phyloP scores from a whole-genome alignment of 2,888 invertebrate genomes.

The Hemaris fuciformis region DNA sequence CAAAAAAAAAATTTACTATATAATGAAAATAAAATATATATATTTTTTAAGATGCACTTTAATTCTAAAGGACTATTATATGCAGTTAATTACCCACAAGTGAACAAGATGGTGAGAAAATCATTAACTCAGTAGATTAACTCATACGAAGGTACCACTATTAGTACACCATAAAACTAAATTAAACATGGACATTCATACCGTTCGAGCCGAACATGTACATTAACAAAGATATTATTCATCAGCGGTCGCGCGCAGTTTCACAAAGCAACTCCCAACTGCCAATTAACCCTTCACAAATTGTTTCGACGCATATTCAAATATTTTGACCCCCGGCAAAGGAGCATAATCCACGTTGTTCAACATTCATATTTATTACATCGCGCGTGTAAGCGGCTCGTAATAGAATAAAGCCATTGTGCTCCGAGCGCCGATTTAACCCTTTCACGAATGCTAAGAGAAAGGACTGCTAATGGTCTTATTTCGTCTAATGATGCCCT shows the following conservation, averaged over 20 bases:
- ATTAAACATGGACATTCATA: not conserved
- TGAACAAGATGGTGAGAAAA: too few species aligned
- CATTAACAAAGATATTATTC: conserved; percentile 15
- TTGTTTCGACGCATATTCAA: conserved; percentile 75
- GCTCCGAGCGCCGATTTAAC: conserved; percentile 75
- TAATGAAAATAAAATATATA: too few species aligned
- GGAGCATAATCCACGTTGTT: conserved; percentile 74
- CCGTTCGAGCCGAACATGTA: not conserved
- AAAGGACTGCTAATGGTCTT: conserved; percentile 80
- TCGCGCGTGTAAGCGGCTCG: conserved; percentile 76
- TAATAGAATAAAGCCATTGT: conserved; percentile 79
- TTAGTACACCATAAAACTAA: not conserved
- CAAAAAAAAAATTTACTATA: too few species aligned
- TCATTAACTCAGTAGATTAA: too few species aligned
- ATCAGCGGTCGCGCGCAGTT: conserved; percentile 23
- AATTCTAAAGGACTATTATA: too few species aligned
- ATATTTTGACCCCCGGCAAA: conserved; percentile 80
- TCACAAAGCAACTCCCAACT: conserved; percentile 49
- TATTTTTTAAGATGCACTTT: too few species aligned
- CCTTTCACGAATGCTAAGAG: conserved; percentile 76
- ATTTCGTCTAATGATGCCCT: conserved; percentile 78
- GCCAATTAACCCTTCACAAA: conserved; percentile 77
- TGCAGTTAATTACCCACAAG: too few species aligned
- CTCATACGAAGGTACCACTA: too few species aligned
- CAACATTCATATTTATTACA: conserved; percentile 81